A percentile compares a stretch with the other conserved stretches of the same genome.
Conservation (phyloP, 2,113 vertebrate genomes). For the Mohoua ochrocephala region DNA sequence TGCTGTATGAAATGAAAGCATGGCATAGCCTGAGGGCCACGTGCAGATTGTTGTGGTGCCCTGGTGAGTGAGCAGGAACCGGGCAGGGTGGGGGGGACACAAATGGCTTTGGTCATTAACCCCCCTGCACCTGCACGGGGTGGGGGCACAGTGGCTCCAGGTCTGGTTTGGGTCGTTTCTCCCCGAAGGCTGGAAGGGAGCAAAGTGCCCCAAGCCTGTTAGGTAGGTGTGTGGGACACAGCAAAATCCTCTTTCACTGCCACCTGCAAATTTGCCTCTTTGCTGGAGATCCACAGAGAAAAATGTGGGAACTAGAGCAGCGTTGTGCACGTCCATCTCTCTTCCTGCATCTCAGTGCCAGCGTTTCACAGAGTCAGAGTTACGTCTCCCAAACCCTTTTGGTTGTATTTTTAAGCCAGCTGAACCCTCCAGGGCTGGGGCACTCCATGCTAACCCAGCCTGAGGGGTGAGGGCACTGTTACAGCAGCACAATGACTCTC, state of each 20-base stretch:
- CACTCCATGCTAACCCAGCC: not conserved
- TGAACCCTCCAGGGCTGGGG: not conserved
- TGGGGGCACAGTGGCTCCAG: not conserved
- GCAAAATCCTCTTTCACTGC: not conserved
- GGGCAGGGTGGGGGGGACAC: not conserved
- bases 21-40: accelerated
- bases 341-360: not conserved
- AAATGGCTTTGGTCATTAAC: not conserved
- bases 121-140: not conserved
- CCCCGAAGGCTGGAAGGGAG: not conserved
- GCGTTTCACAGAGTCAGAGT: not conserved
- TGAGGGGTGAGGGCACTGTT: not conserved
- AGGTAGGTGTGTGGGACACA: not conserved
- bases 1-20: not conserved
- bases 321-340: not conserved
- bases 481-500: not conserved
- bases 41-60: not conserved
- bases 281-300: not conserved
- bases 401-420: not conserved
- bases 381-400: not conserved
- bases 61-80: accelerated
- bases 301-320: not conserved
- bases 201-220: not conserved
- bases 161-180: not conserved
- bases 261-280: not conserved